Percentiles rank a stretch among this genome's conserved stretches.
Evolutionary conservation across 2,888 invertebrate species (phyloP).

Genomic region (Ophioninae sp.): DNA sequence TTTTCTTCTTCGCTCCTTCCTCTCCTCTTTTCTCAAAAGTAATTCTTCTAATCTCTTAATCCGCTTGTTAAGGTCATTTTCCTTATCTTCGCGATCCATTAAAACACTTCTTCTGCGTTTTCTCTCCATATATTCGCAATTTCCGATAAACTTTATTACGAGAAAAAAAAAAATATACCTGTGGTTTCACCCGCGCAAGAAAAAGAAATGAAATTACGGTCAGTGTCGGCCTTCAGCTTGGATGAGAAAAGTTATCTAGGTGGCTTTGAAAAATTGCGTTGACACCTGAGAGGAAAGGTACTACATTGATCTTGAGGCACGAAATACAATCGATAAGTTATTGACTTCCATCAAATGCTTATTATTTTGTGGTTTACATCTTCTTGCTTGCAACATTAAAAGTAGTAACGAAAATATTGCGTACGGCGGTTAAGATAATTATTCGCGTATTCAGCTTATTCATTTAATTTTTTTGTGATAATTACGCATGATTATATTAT

Average conservation of each 20-base stretch:
- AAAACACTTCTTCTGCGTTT: conserved; percentile 11
- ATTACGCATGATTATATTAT: conserved; percentile 25
- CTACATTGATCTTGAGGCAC: conserved; percentile 21
- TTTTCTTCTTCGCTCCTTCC: conserved; percentile 1
- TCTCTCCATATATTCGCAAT: neutral
- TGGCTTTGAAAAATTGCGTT: conserved; percentile 5
- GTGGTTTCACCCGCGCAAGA: no score
- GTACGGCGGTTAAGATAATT: neutral
- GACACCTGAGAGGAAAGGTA: conserved; percentile 7
- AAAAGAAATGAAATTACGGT: conserved; percentile 1
- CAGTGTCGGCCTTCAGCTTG: neutral
- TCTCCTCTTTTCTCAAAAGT: no score
- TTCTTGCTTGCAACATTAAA: neutral
- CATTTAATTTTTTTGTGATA: neutral
- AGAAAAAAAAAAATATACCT: conserved; percentile 7
- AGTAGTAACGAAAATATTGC: conserved; percentile 1
- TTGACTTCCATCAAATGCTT: neutral
- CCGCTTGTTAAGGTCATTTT: conserved; percentile 10
- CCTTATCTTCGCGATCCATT: conserved; percentile 2
- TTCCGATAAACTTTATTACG: neutral
- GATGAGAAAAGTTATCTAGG: neutral
- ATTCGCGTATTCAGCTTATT: conserved; percentile 12
- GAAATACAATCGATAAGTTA: neutral
- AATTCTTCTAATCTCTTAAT: no score
- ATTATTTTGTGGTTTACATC: neutral